Conservation (phyloP, 2,797 vertebrate species). For the Calcarius lapponicus region DNA sequence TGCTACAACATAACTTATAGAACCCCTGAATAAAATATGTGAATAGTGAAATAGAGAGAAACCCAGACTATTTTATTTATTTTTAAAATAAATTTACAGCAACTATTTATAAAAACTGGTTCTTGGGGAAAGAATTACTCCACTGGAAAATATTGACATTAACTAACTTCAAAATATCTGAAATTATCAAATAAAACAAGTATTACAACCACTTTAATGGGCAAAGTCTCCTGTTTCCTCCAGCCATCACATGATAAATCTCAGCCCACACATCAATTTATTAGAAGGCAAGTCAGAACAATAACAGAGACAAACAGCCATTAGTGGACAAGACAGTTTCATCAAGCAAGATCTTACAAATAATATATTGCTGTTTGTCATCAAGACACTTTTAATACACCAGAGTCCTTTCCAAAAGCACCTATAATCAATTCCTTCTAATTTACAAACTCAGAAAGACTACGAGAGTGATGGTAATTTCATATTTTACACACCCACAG, state of each 20-base stretch:
- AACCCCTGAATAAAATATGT: background rate
- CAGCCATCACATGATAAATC: conserved; percentile 25
- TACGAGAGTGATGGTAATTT: conserved; percentile 69
- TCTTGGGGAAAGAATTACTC: background rate
- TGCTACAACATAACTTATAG: background rate
- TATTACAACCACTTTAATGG: conserved; percentile 17
- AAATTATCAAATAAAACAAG: background rate
- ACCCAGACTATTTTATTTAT: background rate
- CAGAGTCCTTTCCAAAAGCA: conserved; percentile 60
- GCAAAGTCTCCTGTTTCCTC: conserved; percentile 2
- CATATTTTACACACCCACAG: conserved; percentile 77
- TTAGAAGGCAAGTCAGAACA: conserved; percentile 59
- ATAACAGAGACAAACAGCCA: conserved; percentile 58
- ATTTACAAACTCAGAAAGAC: conserved; percentile 70
- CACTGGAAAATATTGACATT: background rate
- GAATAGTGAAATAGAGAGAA: background rate
- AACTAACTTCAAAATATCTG: conserved; percentile 24
- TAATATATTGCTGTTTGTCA: conserved; percentile 73
- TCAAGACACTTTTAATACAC: conserved; percentile 66
- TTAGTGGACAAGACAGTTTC: conserved; percentile 67
- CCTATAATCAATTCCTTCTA: conserved; percentile 76
- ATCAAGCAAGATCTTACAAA: conserved; percentile 69
- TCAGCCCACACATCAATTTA: conserved; percentile 57
- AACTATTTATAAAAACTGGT: background rate
- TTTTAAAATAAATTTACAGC: conserved; percentile 18